These are phyloP conservation scores for Proterorhinus semilunaris DNA, from an alignment of 2,113 vertebrate species.

Conservation along the genomic window DNA sequence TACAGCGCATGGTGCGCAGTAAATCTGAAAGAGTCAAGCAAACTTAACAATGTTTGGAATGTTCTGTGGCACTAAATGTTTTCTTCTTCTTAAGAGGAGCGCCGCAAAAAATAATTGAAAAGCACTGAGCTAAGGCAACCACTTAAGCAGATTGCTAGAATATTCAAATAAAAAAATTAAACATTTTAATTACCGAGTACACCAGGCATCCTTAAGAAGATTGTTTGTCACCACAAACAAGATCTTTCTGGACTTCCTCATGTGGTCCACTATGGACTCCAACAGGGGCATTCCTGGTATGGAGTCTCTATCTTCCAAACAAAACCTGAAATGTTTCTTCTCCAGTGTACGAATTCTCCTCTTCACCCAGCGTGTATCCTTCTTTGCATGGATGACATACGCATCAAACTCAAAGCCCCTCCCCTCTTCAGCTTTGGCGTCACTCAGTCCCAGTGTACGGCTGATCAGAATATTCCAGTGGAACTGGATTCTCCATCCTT, in stretches of 20 bases:
- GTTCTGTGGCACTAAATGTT: too few species aligned
- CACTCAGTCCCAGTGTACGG: conserved; percentile 84
- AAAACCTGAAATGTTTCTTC: conserved; percentile 78
- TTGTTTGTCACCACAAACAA: conserved; percentile 88
- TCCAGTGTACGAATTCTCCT: conserved; percentile 81
- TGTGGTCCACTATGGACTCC: conserved; percentile 83
- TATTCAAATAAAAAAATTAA: neutral
- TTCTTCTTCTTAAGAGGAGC: too few species aligned
- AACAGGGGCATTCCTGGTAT: conserved; percentile 79
- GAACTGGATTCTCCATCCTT: conserved; percentile 92
- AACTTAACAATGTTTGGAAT: too few species aligned
- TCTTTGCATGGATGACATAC: conserved; percentile 83
- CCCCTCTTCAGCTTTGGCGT: conserved; percentile 71
- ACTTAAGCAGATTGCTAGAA: neutral
- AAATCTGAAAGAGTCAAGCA: conserved; percentile 76
- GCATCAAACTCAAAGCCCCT: conserved; percentile 82
- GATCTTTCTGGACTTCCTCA: conserved; percentile 85
- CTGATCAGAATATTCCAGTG: conserved; percentile 87
- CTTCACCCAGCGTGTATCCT: conserved; percentile 84
- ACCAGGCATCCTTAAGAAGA: conserved; percentile 87
- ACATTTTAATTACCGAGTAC: conserved; percentile 80
- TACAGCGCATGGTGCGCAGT: conserved; percentile 88
- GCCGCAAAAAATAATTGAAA: too few species aligned
- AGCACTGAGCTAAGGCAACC: too few species aligned
- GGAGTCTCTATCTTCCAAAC: conserved; percentile 86